Evolutionary conservation across 2,888 invertebrate species (phyloP).

Genomic region (Sclerodermus sp.): DNA sequence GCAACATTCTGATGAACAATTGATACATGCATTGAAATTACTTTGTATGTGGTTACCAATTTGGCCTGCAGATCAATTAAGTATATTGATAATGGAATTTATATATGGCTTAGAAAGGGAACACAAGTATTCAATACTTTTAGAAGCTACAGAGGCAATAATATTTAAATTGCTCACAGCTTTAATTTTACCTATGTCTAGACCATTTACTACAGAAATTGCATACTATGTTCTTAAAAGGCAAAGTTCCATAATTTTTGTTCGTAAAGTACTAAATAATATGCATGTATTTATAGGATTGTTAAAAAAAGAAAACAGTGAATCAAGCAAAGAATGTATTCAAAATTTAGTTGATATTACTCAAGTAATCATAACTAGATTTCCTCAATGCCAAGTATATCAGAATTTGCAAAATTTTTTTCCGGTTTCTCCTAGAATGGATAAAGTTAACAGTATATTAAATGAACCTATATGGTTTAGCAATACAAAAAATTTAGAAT

Average conservation of each 20-base stretch:
- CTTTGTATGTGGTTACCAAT: slow-evolving; percentile 71
- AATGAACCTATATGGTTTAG: slow-evolving; percentile 38
- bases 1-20: slow-evolving; percentile 59
- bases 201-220: slow-evolving; percentile 65
- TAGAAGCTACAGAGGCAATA: slow-evolving; percentile 66
- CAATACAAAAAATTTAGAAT: slow-evolving; percentile 12
- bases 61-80: slow-evolving; percentile 67
- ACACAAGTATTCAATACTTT: slow-evolving; percentile 61
- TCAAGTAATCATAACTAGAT: slow-evolving; percentile 61
- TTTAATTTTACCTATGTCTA: slow-evolving; percentile 61
- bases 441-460: slow-evolving; percentile 44
- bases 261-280: not conserved
- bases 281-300: slow-evolving; percentile 59
- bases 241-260: too few species aligned
- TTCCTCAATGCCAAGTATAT: slow-evolving; percentile 54
- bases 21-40: slow-evolving; percentile 66
- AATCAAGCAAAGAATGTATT: slow-evolving; percentile 56
- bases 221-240: slow-evolving; percentile 68
- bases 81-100: slow-evolving; percentile 69
- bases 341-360: slow-evolving; percentile 67
- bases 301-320: slow-evolving; percentile 64
- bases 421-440: slow-evolving; percentile 42
- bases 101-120: slow-evolving; percentile 65
- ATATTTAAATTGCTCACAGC: slow-evolving; percentile 65
- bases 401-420: slow-evolving; percentile 48